Percentiles rank a stretch among this genome's conserved stretches.
phyloP scores from a whole-genome alignment of 2,113 vertebrate genomes.

The Labeo rohita region DNA sequence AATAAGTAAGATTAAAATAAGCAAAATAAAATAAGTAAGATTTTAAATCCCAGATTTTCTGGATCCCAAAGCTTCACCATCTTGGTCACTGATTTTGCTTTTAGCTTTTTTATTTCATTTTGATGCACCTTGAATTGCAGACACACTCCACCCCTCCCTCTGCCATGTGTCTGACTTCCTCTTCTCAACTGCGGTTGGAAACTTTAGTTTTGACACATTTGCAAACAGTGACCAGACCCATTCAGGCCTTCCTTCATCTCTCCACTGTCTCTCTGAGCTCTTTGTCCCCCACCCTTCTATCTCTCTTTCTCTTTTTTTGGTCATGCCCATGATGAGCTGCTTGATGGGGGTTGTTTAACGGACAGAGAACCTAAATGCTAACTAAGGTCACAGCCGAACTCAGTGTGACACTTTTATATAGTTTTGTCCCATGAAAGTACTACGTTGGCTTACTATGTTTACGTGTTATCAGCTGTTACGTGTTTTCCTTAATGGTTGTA shows the following conservation, averaged over 20 bases:
- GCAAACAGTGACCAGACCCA: constrained; percentile 77
- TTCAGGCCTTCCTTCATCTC: constrained; percentile 67
- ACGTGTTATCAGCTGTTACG: background rate
- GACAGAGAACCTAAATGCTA: background rate
- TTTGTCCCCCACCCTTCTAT: constrained; percentile 30
- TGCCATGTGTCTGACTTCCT: constrained; percentile 79
- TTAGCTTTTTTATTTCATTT: background rate
- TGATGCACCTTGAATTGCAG: constrained; percentile 31
- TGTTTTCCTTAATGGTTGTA: too few species aligned
- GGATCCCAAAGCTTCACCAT: background rate
- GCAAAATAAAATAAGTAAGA: too few species aligned
- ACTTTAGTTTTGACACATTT: constrained; percentile 83
- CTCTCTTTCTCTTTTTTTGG: constrained; percentile 21
- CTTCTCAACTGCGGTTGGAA: constrained; percentile 82
- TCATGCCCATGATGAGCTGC: background rate
- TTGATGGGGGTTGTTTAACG: background rate
- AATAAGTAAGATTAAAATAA: too few species aligned
- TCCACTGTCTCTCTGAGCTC: background rate
- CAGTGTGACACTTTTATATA: background rate
- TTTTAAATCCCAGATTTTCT: background rate
- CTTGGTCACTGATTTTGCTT: background rate
- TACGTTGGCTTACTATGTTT: background rate
- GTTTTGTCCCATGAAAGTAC: background rate
- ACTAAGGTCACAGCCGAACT: background rate
- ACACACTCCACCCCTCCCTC: constrained; percentile 53